Evolutionary conservation across 2,113 vertebrate genomes (phyloP).

Genomic region (Ahaetulla prasina): DNA sequence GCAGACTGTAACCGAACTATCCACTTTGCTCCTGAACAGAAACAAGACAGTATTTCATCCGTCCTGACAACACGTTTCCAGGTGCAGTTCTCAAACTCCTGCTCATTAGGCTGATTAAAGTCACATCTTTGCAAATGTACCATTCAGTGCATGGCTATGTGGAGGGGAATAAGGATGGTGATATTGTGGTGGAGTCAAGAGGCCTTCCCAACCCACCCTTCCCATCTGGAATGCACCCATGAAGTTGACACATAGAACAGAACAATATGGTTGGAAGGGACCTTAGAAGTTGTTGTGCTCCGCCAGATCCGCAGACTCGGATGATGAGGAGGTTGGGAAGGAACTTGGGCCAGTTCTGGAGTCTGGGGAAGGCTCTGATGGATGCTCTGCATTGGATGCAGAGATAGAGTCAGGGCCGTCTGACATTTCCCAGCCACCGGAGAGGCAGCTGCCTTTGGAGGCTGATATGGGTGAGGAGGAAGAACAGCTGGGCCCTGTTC

Average conservation of each 20-base stretch:
- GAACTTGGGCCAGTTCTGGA: too few relatives aligned
- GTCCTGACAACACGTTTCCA: neutral
- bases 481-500: too few relatives aligned
- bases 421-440: too few relatives aligned
- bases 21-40: neutral
- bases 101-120: neutral
- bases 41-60: neutral
- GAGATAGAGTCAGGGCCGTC: too few relatives aligned
- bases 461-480: too few relatives aligned
- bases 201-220: neutral
- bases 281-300: too few relatives aligned
- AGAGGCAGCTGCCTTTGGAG: too few relatives aligned
- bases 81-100: neutral
- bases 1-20: neutral
- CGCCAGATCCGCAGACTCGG: too few relatives aligned
- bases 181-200: neutral
- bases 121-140: neutral
- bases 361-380: too few relatives aligned
- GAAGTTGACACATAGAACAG: neutral
- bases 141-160: neutral
- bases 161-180: neutral
- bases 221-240: neutral
- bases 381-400: too few relatives aligned
- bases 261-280: too few relatives aligned
- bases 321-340: too few relatives aligned